These are phyloP conservation scores for Cataglyphis rosenhaueri DNA, from an alignment of 2,888 invertebrate genomes.

Conservation along the genomic window DNA sequence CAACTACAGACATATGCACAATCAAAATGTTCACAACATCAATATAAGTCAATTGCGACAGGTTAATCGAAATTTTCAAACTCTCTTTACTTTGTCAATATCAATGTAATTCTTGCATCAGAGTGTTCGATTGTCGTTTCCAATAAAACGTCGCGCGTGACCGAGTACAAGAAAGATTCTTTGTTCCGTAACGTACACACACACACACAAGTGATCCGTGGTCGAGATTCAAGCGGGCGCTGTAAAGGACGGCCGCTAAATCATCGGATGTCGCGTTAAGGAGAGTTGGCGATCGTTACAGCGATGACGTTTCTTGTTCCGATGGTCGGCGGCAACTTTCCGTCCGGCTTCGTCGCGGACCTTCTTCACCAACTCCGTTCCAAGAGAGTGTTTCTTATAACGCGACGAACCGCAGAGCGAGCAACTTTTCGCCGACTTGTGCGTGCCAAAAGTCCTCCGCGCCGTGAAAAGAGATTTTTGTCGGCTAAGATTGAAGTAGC, in stretches of 20 bases:
- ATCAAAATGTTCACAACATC: not conserved
- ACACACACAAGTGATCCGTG: not conserved
- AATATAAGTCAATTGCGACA: conserved; percentile 5
- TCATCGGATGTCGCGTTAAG: conserved; percentile 49
- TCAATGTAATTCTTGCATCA: conserved; percentile 25
- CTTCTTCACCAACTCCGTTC: conserved; percentile 35
- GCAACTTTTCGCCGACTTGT: conserved; percentile 50
- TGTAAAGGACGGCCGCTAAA: conserved; percentile 52
- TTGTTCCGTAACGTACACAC: conserved; percentile 29
- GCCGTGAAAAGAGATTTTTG: conserved; percentile 41
- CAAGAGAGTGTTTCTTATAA: conserved; percentile 33
- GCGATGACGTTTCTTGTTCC: conserved; percentile 53
- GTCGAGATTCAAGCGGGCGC: conserved; percentile 31
- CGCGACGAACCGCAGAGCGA: conserved; percentile 49
- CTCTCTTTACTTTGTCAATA: conserved; percentile 13
- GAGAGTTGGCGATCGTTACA: conserved; percentile 47
- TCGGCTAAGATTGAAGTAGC: conserved; percentile 43
- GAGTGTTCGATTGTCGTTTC: conserved; percentile 40
- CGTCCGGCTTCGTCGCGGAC: conserved; percentile 44
- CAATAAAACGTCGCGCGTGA: conserved; percentile 37
- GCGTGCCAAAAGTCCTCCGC: conserved; percentile 26
- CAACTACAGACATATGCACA: not conserved
- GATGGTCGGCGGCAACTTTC: conserved; percentile 55
- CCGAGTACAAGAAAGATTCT: conserved; percentile 51
- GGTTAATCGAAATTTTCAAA: conserved; percentile 27